Base-by-base conservation (phyloP, 2,797 vertebrate species). In the Chelon auratus region DNA sequence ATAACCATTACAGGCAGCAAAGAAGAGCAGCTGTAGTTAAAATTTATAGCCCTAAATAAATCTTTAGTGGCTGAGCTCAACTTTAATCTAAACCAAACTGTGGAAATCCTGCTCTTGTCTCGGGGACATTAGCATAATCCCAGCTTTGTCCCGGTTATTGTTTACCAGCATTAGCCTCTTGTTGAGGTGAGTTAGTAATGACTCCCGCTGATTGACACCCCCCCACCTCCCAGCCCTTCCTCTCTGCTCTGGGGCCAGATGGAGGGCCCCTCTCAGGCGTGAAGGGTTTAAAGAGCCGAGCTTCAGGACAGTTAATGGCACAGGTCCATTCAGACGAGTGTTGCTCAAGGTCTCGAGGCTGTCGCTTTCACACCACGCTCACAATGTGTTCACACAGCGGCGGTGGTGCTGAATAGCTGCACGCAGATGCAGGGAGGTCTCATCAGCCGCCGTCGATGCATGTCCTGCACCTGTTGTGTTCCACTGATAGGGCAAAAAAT, bases 91-190 rank as follows among this genome's bases (percentile, higher is more conserved):
- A 87, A 87, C 57, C 73, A 82, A 83, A 90, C 73, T 70, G 60
- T 73, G 79, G 68, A 80, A 81, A 75, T 73, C 83, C 80, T 81
- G 72, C 75, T 89, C 82, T 81, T 91, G 87, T 91, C 83, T 77
- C 78, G 33, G 9, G 10, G 4, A 20, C 66, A 93, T 94, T 93
- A 93, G 75, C 92, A 94, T 93, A 94, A 93, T 94, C 91, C 88
- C 86, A 56, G 66, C 82, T 89, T 91, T 90, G 84, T 89, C 67
- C 84, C 76, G 57, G 40, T 73, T 74, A 91, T 92, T 94, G 89
- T 95, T 95, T 92, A 91, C 85, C 90, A 73, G 87, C 88, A 92
- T 93, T 92, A 94, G 90, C 77, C 87, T 91, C 84, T 87, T 90
- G 89, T 83, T 87, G 89, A 94, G 71, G 93, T 62, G 86, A 89